Evolutionary conservation across 2,113 vertebrate genomes (phyloP).

Genomic region (Clarias macrocephalus): DNA sequence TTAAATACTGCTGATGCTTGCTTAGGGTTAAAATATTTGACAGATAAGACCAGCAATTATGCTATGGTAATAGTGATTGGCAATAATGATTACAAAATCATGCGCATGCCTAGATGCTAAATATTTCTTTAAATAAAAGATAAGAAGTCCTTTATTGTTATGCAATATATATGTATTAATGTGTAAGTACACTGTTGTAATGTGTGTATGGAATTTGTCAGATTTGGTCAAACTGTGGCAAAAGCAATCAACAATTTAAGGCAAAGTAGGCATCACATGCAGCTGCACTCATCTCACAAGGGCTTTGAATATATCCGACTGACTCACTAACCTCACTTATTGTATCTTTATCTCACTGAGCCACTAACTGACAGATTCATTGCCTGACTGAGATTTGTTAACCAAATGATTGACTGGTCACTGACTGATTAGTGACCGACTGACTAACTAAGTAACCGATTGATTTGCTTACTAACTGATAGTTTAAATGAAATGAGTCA

Average conservation of each 20-base stretch:
- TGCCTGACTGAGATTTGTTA: neutral
- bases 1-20: conserved; percentile 2
- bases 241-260: conserved; percentile 18
- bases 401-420: neutral
- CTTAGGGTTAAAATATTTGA: neutral
- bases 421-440: neutral
- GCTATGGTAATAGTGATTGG: neutral
- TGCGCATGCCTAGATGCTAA: conserved; percentile 5
- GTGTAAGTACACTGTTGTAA: conserved; percentile 43
- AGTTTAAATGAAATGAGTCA: neutral
- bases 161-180: conserved; percentile 40
- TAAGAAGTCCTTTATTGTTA: conserved; percentile 32
- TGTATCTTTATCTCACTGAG: neutral
- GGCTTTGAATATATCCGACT: neutral
- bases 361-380: neutral
- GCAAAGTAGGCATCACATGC: neutral
- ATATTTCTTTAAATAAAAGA: conserved; percentile 43
- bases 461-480: neutral
- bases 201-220: conserved; percentile 39
- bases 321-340: neutral
- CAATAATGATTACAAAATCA: neutral
- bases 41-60: conserved; percentile 1
- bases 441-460: neutral
- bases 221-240: conserved; percentile 29
- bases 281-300: conserved; percentile 21